A percentile compares a stretch with the other conserved stretches of the same genome.
Evolutionary conservation across 2,113 vertebrate species (phyloP).

Genomic region (Athene cunicularia): DNA sequence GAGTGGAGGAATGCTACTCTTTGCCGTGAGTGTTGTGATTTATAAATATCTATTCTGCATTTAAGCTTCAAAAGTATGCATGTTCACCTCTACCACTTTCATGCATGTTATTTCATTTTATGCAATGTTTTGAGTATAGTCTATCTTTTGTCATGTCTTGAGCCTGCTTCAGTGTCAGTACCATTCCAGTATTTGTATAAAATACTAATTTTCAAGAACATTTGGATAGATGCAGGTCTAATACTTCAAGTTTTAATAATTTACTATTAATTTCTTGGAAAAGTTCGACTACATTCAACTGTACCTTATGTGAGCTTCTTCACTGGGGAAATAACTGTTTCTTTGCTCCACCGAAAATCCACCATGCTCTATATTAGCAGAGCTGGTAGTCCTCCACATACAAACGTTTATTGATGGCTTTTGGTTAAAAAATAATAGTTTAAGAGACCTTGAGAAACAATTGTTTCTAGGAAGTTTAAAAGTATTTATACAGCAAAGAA

Average conservation of each 20-base stretch:
- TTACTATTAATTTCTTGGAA: background rate
- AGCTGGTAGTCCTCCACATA: background rate
- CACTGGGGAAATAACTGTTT: background rate
- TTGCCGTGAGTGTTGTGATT: conserved; percentile 82
- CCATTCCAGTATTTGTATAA: background rate
- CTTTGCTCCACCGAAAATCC: background rate
- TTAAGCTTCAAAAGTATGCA: background rate
- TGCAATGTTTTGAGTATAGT: background rate
- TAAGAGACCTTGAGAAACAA: background rate
- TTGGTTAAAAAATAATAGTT: background rate
- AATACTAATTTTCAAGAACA: background rate
- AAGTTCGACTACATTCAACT: background rate
- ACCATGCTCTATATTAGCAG: background rate
- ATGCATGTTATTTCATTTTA: background rate
- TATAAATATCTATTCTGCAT: background rate
- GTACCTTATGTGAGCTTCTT: background rate
- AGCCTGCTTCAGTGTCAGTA: background rate
- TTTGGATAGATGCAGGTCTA: background rate
- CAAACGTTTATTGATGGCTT: background rate
- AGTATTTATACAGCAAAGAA: background rate
- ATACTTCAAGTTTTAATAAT: background rate
- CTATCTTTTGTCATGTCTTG: background rate
- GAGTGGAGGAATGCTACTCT: conserved; percentile 85
- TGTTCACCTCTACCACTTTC: background rate
- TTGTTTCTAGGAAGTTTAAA: background rate